Conservation (phyloP, 2,797 vertebrate genomes). For the Geotrypetes seraphini region DNA sequence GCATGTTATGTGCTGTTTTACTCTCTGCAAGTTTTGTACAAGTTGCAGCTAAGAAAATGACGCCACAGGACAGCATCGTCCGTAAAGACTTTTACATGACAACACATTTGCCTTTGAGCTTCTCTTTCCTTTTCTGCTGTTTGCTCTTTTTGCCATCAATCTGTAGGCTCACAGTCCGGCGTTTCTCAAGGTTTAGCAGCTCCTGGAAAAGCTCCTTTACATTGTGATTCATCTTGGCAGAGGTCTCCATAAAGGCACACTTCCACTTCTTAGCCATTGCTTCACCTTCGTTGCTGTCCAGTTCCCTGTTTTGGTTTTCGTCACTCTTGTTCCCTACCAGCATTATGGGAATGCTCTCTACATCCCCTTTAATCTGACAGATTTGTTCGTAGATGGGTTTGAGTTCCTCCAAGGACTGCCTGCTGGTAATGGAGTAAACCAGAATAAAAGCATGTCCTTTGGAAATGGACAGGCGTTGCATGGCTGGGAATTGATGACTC, state of each 20-base stretch:
- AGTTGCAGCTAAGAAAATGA: not conserved
- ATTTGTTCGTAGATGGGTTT: constrained; percentile 71
- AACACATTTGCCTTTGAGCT: constrained; percentile 69
- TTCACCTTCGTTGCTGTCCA: constrained; percentile 59
- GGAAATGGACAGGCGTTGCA: constrained; percentile 72
- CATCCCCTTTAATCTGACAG: constrained; percentile 69
- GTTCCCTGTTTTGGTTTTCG: constrained; percentile 59
- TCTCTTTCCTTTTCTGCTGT: constrained; percentile 69
- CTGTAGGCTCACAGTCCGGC: constrained; percentile 69
- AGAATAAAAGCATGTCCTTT: constrained; percentile 73
- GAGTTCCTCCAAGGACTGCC: constrained; percentile 68
- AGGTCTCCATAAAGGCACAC: constrained; percentile 75
- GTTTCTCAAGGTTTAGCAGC: constrained; percentile 68
- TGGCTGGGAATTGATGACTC: constrained; percentile 72
- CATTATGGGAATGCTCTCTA: constrained; percentile 72
- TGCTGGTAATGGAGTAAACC: constrained; percentile 68
- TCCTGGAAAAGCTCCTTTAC: constrained; percentile 74
- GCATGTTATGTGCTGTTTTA: constrained; percentile 19
- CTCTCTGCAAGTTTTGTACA: not conserved
- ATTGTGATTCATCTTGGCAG: constrained; percentile 67
- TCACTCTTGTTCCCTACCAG: constrained; percentile 72
- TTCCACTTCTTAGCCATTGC: constrained; percentile 65
- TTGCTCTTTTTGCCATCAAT: constrained; percentile 74
- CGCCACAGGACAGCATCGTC: not conserved
- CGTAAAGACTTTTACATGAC: constrained; percentile 48